Evolutionary conservation across 2,113 vertebrate genomes (phyloP).

Genomic region (Oryctolagus cuniculus): mOryCun1.1 NC_091440.1:72265001-72265500

Average conservation of each 20-base stretch:
- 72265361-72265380: no score
- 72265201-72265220: no score
- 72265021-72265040: background rate
- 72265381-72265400: background rate
- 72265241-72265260: no score
- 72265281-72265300: no score
- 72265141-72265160: no score
- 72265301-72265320: background rate
- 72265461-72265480: background rate
- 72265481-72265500: background rate
- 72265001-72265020: background rate
- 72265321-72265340: background rate
- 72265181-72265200: no score
- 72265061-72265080: background rate
- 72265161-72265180: no score
- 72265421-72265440: background rate
- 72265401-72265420: background rate
- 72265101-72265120: background rate
- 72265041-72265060: background rate
- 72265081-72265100: background rate
- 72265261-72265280: no score
- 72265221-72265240: no score
- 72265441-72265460: background rate
- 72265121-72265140: background rate
- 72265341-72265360: background rate